Conservation (phyloP, 2,888 invertebrate genomes). For the Standfussiana lucernea region DNA sequence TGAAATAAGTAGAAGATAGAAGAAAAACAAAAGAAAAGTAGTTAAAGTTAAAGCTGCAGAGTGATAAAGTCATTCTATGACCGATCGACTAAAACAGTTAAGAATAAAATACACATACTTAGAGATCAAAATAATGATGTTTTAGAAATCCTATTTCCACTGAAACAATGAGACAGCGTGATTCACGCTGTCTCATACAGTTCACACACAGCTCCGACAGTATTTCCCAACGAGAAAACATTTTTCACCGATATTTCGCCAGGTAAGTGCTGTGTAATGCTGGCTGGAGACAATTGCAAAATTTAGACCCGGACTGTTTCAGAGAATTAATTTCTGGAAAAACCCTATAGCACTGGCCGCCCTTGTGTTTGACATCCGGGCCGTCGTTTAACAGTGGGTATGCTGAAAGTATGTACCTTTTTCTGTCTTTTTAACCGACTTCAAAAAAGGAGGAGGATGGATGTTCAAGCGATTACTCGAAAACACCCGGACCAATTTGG, state of each 20-base stretch:
- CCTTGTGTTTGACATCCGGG: background rate
- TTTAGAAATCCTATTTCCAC: background rate
- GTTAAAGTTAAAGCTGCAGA: too few species aligned
- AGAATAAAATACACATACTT: background rate
- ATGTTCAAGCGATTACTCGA: too few species aligned
- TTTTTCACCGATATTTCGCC: slow-evolving; percentile 1
- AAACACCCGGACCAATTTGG: too few species aligned
- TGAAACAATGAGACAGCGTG: background rate
- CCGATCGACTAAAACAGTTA: background rate
- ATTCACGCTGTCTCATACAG: too few species aligned
- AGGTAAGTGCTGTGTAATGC: background rate
- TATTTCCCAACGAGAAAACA: slow-evolving; percentile 5
- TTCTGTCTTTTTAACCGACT: background rate
- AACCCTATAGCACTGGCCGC: background rate
- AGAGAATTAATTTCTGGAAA: background rate
- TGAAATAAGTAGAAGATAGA: too few species aligned
- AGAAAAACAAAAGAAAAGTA: too few species aligned
- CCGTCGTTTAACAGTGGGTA: background rate
- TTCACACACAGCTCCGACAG: background rate
- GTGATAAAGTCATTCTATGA: slow-evolving; percentile 2
- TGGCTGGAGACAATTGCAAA: background rate
- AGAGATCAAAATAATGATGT: background rate
- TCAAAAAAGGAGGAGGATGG: too few species aligned
- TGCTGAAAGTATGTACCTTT: background rate
- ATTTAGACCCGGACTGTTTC: background rate